These are phyloP conservation scores for Psilopogon haemacephalus DNA, from an alignment of 2,113 vertebrate genomes.

Conservation along the genomic window DNA sequence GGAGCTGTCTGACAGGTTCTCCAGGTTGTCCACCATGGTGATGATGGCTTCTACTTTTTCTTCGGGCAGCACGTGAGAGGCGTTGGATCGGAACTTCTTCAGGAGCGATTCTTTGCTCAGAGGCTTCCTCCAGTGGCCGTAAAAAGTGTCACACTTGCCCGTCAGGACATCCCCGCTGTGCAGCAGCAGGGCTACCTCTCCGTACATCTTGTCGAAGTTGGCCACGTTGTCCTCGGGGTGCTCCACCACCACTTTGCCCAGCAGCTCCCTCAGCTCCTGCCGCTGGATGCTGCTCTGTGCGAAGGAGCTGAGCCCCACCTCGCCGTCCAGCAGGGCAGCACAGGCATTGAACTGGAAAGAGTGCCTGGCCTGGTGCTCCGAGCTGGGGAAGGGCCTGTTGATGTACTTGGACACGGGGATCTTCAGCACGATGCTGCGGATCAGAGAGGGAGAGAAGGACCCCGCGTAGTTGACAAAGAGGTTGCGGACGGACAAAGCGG, in stretches of 20 bases:
- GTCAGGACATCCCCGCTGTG: conserved; percentile 75
- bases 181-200: conserved; percentile 81
- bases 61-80: conserved; percentile 71
- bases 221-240: conserved; percentile 84
- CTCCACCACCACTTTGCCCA: conserved; percentile 81
- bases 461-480: conserved; percentile 72
- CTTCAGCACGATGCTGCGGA: conserved; percentile 80
- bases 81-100: conserved; percentile 84
- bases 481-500: conserved; percentile 79
- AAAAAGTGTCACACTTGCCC: conserved; percentile 87
- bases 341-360: conserved; percentile 91
- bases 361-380: conserved; percentile 86
- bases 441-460: conserved; percentile 64
- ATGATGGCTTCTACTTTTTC: conserved; percentile 77
- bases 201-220: conserved; percentile 87
- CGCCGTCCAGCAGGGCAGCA: conserved; percentile 81
- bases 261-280: conserved; percentile 76
- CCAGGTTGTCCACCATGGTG: conserved; percentile 74
- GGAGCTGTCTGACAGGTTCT: conserved; percentile 68
- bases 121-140: conserved; percentile 90
- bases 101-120: conserved; percentile 81
- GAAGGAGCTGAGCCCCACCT: conserved; percentile 82
- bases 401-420: conserved; percentile 89
- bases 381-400: conserved; percentile 85
- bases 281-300: conserved; percentile 64